Conservation (phyloP, 2,888 invertebrate genomes). For the Panorpa germanica region DNA sequence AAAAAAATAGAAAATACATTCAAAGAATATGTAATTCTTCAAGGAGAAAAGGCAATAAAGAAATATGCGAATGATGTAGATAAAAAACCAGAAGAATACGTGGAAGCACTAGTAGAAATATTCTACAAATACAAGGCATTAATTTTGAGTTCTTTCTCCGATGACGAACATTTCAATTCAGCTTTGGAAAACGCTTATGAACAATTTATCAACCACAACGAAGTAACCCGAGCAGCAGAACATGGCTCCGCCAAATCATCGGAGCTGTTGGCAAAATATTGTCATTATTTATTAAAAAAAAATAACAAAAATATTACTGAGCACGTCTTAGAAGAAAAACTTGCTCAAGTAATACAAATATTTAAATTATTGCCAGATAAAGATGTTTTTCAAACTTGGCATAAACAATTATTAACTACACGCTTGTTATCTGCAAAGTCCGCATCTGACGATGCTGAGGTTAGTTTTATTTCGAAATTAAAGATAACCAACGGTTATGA, state of each 20-base stretch:
- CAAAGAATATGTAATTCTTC: conserved; percentile 84
- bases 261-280: conserved; percentile 93
- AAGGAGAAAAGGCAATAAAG: conserved; percentile 84
- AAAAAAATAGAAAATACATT: conserved; percentile 72
- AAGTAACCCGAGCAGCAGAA: conserved; percentile 81
- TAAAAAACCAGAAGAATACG: conserved; percentile 93
- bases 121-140: conserved; percentile 95
- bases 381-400: conserved; percentile 99
- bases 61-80: conserved; percentile 82
- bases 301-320: conserved; percentile 98
- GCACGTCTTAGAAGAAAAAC: conserved; percentile 90
- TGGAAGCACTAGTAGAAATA: conserved; percentile 90
- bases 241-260: conserved; percentile 90
- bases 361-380: conserved; percentile 99
- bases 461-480: conserved; percentile 98
- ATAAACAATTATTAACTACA: conserved; percentile 98
- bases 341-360: conserved; percentile 99
- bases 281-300: conserved; percentile 92
- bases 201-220: conserved; percentile 92
- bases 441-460: conserved; percentile 97
- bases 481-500: conserved; percentile 99
- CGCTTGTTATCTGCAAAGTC: conserved; percentile 95
- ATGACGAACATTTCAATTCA: conserved; percentile 95
- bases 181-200: conserved; percentile 96
- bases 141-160: conserved; percentile 85